Percentiles rank a stretch among this genome's conserved stretches.
Conservation (phyloP, 1,140 invertebrate species). For the Papilio machaon region DNA sequence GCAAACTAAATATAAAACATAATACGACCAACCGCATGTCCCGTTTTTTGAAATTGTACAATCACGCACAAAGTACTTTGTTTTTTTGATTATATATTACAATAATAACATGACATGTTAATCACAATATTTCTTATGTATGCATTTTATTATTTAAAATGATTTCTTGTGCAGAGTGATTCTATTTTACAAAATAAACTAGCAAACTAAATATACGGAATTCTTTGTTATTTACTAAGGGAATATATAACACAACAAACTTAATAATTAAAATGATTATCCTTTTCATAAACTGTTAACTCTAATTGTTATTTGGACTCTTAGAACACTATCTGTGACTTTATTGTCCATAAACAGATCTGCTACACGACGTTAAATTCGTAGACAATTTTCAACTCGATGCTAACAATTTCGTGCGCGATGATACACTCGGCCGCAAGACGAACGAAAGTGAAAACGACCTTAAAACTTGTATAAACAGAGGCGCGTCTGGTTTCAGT, state of each 20-base stretch:
- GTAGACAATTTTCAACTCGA: not conserved
- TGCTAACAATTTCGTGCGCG: conserved; percentile 37
- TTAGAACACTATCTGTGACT: too few species aligned
- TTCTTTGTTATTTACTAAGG: too few species aligned
- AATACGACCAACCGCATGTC: conserved; percentile 44
- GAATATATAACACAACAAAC: too few species aligned
- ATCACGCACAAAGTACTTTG: conserved; percentile 26
- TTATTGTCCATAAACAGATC: not conserved
- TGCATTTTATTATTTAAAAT: too few species aligned
- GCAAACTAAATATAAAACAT: conserved; percentile 53
- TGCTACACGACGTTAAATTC: not conserved
- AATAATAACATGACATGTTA: not conserved
- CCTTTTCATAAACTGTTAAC: too few species aligned
- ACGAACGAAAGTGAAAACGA: conserved; percentile 65
- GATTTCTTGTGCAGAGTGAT: too few species aligned
- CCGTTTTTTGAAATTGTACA: conserved; percentile 46
- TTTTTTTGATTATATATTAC: conserved; percentile 26
- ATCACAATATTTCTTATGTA: too few species aligned
- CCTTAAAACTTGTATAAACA: conserved; percentile 69
- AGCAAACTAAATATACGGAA: too few species aligned
- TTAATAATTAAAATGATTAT: too few species aligned
- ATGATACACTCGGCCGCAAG: conserved; percentile 41
- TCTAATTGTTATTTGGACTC: too few species aligned
- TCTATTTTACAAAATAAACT: too few species aligned
- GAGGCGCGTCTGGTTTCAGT: conserved; percentile 49